Evolutionary conservation across 2,113 vertebrate genomes (phyloP), one percentile per base, ranked within the genome.

Genomic region (Cyanoderma ruficeps): DNA sequence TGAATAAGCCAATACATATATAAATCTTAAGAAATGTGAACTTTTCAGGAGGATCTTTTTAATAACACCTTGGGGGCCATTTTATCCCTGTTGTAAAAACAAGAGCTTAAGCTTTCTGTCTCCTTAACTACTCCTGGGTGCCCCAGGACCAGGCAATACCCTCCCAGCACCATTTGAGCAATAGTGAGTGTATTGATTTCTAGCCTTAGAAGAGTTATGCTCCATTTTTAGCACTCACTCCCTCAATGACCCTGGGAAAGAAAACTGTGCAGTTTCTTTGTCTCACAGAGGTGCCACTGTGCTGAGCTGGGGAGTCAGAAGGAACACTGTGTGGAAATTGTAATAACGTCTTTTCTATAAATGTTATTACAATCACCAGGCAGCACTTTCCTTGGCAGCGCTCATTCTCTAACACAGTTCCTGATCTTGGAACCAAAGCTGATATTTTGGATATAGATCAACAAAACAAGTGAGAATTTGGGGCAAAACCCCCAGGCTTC

Each of bases 1-100:
- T 94, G 80, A 92, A 88, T 92, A 95, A 92, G 60, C 46, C 78
- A 78, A 90, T 80, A 74, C 15, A 3, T 52, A 35, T 49, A 80
- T 60, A 90, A 90, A 90, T 83, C 90, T 88, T 50, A 41, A 2
- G 31, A 88, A 86, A 86, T 31, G 75, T 83, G 87, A 88, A 83
- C 75, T 95, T 86, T 92, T 83, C 61, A 74, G 84, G 59, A 69
- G 55, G 49, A 88, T 61, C 50, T 92, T 95, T 82, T n/a, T 28
- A 65, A 42, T 50, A 69, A 37, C 39, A 83, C 67, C n/a, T 47
- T 60, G 59, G 68, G 83, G 82, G 30, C 59, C 76, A 74, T 69
- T 87, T 90, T 47, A 72, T 46, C 37, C 55, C 30, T 55, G 13
- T 5, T 85, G 59, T 2, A 1, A 87, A 83, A 95, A 65, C 42